Conservation (phyloP, 2,797 vertebrate species). For the Sebastes minor region DNA sequence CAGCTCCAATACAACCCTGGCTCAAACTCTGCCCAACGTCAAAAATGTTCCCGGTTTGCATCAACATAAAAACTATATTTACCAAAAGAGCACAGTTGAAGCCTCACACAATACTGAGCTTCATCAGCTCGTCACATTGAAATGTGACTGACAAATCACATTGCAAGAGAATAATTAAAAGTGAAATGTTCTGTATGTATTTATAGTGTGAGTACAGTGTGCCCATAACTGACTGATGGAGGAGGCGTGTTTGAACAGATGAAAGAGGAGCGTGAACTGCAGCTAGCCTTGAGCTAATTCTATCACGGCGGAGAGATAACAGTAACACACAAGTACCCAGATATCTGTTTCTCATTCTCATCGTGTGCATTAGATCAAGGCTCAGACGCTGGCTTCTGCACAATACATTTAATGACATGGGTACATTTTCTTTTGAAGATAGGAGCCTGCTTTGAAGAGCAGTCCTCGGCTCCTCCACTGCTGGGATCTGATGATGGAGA, state of each 20-base stretch:
- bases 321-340: constrained; percentile 54
- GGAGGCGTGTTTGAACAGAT: constrained; percentile 50
- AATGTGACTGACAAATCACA: constrained; percentile 7
- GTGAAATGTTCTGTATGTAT: constrained; percentile 34
- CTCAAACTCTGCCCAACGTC: neutral
- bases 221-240: constrained; percentile 33
- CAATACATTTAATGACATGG: constrained; percentile 52
- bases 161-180: constrained; percentile 14
- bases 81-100: neutral
- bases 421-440: constrained; percentile 57
- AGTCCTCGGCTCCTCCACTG: constrained; percentile 43
- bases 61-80: neutral
- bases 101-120: neutral
- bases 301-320: constrained; percentile 59
- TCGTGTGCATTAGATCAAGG: constrained; percentile 64
- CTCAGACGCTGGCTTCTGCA: constrained; percentile 36
- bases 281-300: constrained; percentile 69
- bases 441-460: constrained; percentile 68
- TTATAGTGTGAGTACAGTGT: constrained; percentile 24
- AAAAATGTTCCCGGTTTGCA: neutral
- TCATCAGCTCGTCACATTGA: neutral
- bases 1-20: neutral
- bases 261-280: constrained; percentile 62
- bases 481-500: constrained; percentile 50
- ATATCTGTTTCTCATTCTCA: constrained; percentile 65